Evolutionary conservation across 2,888 invertebrate species (phyloP), one percentile per base, ranked within the genome.

Genomic region (Mycalesis mineus): DNA sequence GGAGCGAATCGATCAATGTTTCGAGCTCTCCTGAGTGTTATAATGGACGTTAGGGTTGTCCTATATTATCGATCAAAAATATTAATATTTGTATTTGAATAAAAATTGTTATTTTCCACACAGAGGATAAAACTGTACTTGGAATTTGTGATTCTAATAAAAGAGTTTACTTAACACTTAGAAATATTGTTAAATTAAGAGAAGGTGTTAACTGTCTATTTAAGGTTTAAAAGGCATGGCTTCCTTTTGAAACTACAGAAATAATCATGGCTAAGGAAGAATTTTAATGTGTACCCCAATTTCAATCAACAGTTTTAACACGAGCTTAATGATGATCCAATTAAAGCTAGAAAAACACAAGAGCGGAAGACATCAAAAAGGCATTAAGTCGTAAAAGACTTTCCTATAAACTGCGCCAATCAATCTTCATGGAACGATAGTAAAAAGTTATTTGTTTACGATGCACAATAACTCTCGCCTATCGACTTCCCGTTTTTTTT

Each of bases 1-100:
- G 65, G 66, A 68, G 65, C 64, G 67, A 73, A 85, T 83, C 86
- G 86, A 85, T 86, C 84, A 78, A 74, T 75, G 78, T 78, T 77
- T 70, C 66, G 63, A 77, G 72, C 78, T 75, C 76, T 73, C 80
- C 78, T 82, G 70, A 71, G 70, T 74, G 77, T 74, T 74, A 80
- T 65, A 81, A 76, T 75, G 74, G 65, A 57, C 42, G 47, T 7
- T 74, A 78, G 75, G 44, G 76, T 67, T 68, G 77, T 36, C 44
- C 47, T 14, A 39, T 42, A 11, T 54, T 49, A 62, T 65, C 57
- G 61, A 65, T 61, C n/a, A n/a, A 51, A 44, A 29, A 13, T 13
- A 17, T 15, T 40, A 40, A 55, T 22, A 28, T 45, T 14, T n/a
- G n/a, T n/a, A 29, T 48, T 1, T 11, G 9, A 41, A 4, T 22